Conservation (phyloP, 2,113 vertebrate genomes). For the Eulemur macaco region DNA sequence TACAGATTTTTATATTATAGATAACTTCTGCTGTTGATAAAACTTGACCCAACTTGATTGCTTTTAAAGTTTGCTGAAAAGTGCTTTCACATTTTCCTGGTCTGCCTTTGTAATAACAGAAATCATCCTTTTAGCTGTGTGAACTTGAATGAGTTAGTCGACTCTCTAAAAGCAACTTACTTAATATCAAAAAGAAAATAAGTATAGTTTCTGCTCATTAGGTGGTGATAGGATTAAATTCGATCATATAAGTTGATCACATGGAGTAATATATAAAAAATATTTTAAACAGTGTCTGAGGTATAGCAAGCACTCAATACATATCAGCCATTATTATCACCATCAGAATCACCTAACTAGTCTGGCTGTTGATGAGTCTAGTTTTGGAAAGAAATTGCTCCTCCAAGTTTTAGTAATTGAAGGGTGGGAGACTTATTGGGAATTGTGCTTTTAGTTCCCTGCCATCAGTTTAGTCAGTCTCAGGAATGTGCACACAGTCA, state of each 20-base stretch:
- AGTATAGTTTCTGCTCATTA: background rate
- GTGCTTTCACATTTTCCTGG: background rate
- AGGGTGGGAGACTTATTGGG: background rate
- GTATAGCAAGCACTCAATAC: background rate
- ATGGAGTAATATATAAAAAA: background rate
- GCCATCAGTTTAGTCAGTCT: background rate
- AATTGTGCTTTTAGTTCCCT: background rate
- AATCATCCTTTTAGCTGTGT: background rate
- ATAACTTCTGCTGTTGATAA: background rate
- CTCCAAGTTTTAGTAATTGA: background rate
- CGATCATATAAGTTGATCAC: background rate
- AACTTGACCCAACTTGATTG: background rate
- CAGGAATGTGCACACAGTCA: background rate
- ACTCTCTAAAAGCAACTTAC: background rate
- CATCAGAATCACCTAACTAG: background rate
- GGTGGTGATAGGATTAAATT: background rate
- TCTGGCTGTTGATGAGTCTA: background rate
- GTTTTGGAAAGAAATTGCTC: background rate
- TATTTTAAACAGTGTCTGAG: background rate
- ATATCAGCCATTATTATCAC: background rate
- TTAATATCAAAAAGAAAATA: slow-evolving; percentile 19
- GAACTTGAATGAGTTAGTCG: background rate
- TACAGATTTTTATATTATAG: background rate
- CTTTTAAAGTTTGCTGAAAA: background rate
- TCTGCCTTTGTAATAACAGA: background rate